Percentiles rank a stretch among this genome's conserved stretches.
These are phyloP conservation scores for Calameuta idolon DNA, from an alignment of 2,888 invertebrate genomes.

Conservation along the genomic window DNA sequence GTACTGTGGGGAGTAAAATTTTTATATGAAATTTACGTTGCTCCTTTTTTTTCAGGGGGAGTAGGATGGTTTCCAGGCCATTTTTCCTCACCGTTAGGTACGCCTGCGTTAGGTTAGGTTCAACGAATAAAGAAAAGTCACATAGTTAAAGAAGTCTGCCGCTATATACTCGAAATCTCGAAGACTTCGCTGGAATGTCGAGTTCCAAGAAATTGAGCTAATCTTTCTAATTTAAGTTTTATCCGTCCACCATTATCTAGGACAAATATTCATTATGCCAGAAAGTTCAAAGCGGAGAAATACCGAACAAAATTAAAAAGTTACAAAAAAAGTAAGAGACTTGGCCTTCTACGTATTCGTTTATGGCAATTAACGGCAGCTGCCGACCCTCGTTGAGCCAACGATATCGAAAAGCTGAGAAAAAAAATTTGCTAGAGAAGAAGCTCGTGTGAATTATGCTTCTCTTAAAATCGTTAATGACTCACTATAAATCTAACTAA, in stretches of 20 bases:
- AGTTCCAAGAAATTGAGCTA: slow-evolving; percentile 25
- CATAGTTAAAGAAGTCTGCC: not conserved
- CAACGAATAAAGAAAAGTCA: not conserved
- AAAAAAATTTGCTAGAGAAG: slow-evolving; percentile 1
- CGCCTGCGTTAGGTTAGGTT: not conserved
- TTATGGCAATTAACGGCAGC: slow-evolving; percentile 18
- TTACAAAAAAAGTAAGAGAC: slow-evolving; percentile 1
- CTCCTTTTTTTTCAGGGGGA: not conserved
- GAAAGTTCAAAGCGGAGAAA: slow-evolving; percentile 5
- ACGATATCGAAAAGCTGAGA: slow-evolving; percentile 9
- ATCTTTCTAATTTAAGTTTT: slow-evolving; percentile 34
- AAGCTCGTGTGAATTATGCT: slow-evolving; percentile 20
- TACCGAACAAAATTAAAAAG: slow-evolving; percentile 3
- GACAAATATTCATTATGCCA: slow-evolving; percentile 28
- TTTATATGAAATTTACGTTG: not conserved
- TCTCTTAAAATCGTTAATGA: slow-evolving; percentile 16
- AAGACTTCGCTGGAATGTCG: not conserved
- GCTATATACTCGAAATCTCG: not conserved
- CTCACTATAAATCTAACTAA: slow-evolving; percentile 17
- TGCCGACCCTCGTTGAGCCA: not conserved
- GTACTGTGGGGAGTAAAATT: not conserved
- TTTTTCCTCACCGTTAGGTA: not conserved
- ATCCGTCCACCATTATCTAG: slow-evolving; percentile 23
- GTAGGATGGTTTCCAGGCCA: not conserved
- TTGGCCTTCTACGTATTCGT: slow-evolving; percentile 2